Base-by-base conservation (phyloP, 2,113 vertebrate species). In the Ptilorrhoa leucosticta region DNA sequence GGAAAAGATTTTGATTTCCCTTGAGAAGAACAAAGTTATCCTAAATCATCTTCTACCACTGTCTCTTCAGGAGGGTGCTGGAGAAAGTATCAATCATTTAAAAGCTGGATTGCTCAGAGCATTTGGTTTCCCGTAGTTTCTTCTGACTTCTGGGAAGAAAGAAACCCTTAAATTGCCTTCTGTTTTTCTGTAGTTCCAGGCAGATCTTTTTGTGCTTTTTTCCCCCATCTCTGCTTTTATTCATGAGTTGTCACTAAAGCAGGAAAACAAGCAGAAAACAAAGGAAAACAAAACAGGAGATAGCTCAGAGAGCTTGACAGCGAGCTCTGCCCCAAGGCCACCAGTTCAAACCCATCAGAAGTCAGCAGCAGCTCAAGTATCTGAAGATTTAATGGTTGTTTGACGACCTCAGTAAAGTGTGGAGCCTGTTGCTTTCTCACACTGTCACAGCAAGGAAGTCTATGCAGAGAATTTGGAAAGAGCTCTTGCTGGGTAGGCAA, bases 191-290 rank as follows among this genome's bases (percentile, higher is more conserved):
- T 51, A 90, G 47, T 83, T 86, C 47, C 64, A 83, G 75, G 51
- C 85, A 18, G 31, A 64, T 73, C 37, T 80, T 92, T 42, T 10
- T 45, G 23, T 61, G 44, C 8, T 72, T 94, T 81, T 66, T 17
- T 8, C 7, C 8, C 35, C 69, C 58, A 40, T 73, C 60, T 91
- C 84, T 94, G 78, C 39, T 90, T 89, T 96, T 95, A 95, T 91
- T 92, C 93, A 93, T 91, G 93, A 95, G 75, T 93, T 94, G 87
- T 93, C 90, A 77, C 39, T 44, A 19, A 94, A 89, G 50, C 17
- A 76, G 73, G 78, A 72, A 93, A 89, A 73, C 73, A 89, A 87
- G 94, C 1, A 26, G 68, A 72, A 90, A 94, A 82, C 81, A 88
- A 90, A 85, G 58, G 11, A 73, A 93, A 93, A 70, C 79, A 78